Base-by-base conservation (phyloP, 1,140 invertebrate species). In the Eupeodes corollae region DNA sequence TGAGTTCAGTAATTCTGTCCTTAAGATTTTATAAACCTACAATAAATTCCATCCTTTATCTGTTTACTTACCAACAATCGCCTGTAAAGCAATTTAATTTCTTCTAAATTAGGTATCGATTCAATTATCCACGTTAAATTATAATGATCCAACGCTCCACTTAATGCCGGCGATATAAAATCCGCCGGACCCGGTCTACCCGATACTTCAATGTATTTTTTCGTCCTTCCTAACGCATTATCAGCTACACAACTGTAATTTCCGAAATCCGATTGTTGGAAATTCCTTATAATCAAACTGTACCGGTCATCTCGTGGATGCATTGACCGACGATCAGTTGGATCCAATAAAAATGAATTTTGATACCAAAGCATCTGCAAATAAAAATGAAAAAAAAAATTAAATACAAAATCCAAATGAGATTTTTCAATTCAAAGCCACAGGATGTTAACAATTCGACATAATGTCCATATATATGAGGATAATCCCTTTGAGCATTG, bases 251-350 rank as follows among this genome's bases (percentile, higher is more conserved):
- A 26, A 26, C 21, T 5, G 21, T 26, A 76, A 51, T 77, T 77
- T 14, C 76, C 77, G 60, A 79, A 79, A 59, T 79, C 77, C 5
- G 70, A 65, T n/a, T 63, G 61, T 45, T 75, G 73, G 9, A 78
- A 73, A 51, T 75, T 72, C 16, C 70, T 64, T 12, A 79, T 72
- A 42, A 71, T 74, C 2, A 79, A 61, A 2, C 72, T 74, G 49
- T 77, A 73, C 51, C 69, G 70, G 54, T 74, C 73, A 31, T 73
- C 73, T 16, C 68, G 56, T n/a, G 70, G 68, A 51, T 75, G 71
- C 70, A 77, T 75, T 5, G 70, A 66, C 6, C 75, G 64, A 5
- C 73, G 62, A 47, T 76, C 76, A n/a, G 71, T 75, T 14, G 71
- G 71, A 47, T 77, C 75, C 49, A 78, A 50, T 26, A 74, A 52